Conservation (phyloP, 2,113 vertebrate species). For the Connochaetes taurinus region DNA sequence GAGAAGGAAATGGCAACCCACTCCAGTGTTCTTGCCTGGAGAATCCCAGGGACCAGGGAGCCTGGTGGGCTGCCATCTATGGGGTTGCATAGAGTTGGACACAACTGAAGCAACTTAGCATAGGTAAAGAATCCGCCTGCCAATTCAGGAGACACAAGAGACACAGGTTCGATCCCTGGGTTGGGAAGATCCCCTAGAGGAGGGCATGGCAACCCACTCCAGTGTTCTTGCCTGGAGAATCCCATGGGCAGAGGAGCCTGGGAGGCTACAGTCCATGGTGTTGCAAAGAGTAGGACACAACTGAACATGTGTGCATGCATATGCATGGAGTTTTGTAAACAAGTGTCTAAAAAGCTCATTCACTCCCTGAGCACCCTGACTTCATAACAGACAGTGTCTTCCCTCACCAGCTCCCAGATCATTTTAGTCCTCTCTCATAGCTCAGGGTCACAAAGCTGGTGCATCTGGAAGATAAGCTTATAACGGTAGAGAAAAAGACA, state of each 20-base stretch:
- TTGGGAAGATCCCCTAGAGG: neutral
- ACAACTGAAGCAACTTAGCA: no score
- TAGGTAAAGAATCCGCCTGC: neutral
- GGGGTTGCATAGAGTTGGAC: no score
- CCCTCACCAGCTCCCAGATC: neutral
- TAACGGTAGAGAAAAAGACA: slow-evolving; percentile 58
- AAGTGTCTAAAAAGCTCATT: slow-evolving; percentile 40
- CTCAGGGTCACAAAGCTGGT: slow-evolving; percentile 43
- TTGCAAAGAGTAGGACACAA: neutral
- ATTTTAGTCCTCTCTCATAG: slow-evolving; percentile 24
- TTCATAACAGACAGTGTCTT: slow-evolving; percentile 39
- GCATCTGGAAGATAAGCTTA: slow-evolving; percentile 26
- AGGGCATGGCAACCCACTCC: neutral
- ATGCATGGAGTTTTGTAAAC: neutral
- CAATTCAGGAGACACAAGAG: neutral
- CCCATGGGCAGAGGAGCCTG: neutral
- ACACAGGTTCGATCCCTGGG: neutral
- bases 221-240: neutral
- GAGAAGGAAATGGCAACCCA: no score
- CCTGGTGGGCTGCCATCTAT: no score
- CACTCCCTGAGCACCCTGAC: slow-evolving; percentile 23
- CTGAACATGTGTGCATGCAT: neutral
- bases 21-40: no score
- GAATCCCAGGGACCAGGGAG: no score
- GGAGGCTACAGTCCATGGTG: neutral